Evolutionary conservation across 1,140 invertebrate genomes (phyloP), one percentile per base, ranked within the genome.

Genomic region (Drosophila busckii): DNA sequence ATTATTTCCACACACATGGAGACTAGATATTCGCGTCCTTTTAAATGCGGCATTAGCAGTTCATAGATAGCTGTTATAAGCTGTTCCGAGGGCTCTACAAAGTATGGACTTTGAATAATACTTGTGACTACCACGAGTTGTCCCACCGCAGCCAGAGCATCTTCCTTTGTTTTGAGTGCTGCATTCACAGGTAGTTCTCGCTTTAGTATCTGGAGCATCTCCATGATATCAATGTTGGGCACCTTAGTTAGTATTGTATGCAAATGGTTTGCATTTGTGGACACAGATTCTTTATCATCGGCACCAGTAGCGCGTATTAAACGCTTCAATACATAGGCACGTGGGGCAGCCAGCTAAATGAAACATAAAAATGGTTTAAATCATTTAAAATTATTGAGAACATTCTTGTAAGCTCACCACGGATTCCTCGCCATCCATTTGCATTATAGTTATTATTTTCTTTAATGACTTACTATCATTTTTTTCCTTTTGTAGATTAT

Each of bases 301-400:
- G 68, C 69, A 4, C 73, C 73, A 1, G 75, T 80, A 29, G 68
- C 63, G 9, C 73, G 73, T 0, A 78, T 32, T 16, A 78, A 13
- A 6, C 73, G 73, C 12, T 68, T 78, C 0, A 78, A 23, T 0
- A 56, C 54, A 26, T 78, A 78, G 2, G 41, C 32, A 4, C 32
- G 49, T 4, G 73, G 80, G 4, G 63, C 75, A 1, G 20, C 31
- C 6, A 45, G 68, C 73, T 78, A 38, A 0, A 12, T 17, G 1
- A 22, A 9, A 31, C 15, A 28, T 3, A n/a, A 12, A 42, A 23
- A 26, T 13, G 7, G 3, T 3, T 26, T 13, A 4, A 26, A 12
- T 15, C 17, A 10, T 12, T n/a, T 2, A 1, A 20, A 20, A 12
- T 5, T 26, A 9, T 0, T 6, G n/a, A n/a, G n/a, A n/a, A n/a